phyloP scores from a whole-genome alignment of 1,140 invertebrate genomes.

The Akabosia matsudoensis region DNA sequence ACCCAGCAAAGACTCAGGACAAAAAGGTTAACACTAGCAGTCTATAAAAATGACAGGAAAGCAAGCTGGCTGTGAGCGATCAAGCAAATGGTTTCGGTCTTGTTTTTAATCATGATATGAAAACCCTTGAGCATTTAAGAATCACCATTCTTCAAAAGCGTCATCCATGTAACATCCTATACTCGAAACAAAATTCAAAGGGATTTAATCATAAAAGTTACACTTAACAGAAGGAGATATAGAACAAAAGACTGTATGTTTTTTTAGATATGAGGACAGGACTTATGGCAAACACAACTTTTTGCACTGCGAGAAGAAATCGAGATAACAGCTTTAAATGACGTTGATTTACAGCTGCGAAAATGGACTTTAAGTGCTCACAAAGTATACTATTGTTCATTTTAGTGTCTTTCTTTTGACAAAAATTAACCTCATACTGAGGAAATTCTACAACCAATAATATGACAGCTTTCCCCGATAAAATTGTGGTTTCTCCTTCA shows the following conservation, averaged over 20 bases:
- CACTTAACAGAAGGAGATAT: not conserved
- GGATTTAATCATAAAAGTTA: too few relatives aligned
- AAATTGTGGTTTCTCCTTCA: too few relatives aligned
- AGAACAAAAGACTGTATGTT: too few relatives aligned
- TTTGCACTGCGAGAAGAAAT: too few relatives aligned
- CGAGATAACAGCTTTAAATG: not conserved
- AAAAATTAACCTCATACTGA: too few relatives aligned
- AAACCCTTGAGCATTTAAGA: not conserved
- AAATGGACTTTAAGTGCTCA: not conserved
- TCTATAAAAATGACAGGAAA: not conserved
- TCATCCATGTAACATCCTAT: not conserved
- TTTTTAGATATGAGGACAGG: too few relatives aligned
- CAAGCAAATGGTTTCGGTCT: not conserved
- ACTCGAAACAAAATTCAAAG: not conserved
- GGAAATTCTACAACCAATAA: too few relatives aligned
- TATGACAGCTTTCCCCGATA: too few relatives aligned
- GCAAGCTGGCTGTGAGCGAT: not conserved
- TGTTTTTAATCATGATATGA: not conserved
- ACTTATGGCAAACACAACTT: too few relatives aligned
- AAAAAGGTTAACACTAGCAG: not conserved
- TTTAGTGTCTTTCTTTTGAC: not conserved
- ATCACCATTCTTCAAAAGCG: not conserved
- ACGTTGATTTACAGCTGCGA: conserved; percentile 6
- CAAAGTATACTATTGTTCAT: not conserved
- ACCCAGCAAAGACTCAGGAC: not conserved